Percentiles rank a stretch among this genome's conserved stretches.
phyloP scores from a whole-genome alignment of 35 echinoderm and acorn worm species.

The Holothuria glaberrima region DNA sequence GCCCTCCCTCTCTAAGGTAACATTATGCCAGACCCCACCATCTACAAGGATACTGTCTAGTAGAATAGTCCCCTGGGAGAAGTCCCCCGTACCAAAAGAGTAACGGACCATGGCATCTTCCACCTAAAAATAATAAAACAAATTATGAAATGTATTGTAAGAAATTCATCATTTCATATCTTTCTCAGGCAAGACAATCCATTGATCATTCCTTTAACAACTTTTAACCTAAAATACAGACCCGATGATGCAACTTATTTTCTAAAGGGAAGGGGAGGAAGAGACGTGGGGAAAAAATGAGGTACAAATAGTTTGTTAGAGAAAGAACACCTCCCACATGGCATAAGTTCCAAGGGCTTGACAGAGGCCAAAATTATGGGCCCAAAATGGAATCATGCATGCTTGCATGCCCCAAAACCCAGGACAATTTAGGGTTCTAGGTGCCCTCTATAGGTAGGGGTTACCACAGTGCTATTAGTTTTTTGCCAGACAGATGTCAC shows the following conservation, averaged over 20 bases:
- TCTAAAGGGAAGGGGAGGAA: neutral
- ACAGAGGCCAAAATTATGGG: too few relatives aligned
- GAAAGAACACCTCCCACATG: too few relatives aligned
- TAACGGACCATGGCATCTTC: slow-evolving; percentile 61
- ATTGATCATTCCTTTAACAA: neutral
- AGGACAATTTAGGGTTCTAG: too few relatives aligned
- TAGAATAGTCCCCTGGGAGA: slow-evolving; percentile 56
- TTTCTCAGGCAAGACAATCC: neutral
- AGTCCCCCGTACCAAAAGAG: slow-evolving; percentile 54
- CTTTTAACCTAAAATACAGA: neutral
- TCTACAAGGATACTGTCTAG: slow-evolving; percentile 1
- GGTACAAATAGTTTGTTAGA: neutral
- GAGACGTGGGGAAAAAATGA: neutral
- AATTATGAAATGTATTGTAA: neutral
- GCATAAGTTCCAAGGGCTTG: too few relatives aligned
- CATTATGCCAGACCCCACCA: slow-evolving; percentile 83
- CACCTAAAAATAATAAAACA: slow-evolving; percentile 47
- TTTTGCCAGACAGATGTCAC: too few relatives aligned
- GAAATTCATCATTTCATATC: neutral
- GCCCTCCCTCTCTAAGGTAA: slow-evolving; percentile 61
- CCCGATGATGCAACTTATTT: neutral
- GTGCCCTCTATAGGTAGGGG: too few relatives aligned
- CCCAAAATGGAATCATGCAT: too few relatives aligned
- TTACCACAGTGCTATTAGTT: too few relatives aligned
- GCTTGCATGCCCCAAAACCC: too few relatives aligned